Conservation (phyloP, 64 coral and sea anemone genomes). For the Orbicella faveolata region DNA sequence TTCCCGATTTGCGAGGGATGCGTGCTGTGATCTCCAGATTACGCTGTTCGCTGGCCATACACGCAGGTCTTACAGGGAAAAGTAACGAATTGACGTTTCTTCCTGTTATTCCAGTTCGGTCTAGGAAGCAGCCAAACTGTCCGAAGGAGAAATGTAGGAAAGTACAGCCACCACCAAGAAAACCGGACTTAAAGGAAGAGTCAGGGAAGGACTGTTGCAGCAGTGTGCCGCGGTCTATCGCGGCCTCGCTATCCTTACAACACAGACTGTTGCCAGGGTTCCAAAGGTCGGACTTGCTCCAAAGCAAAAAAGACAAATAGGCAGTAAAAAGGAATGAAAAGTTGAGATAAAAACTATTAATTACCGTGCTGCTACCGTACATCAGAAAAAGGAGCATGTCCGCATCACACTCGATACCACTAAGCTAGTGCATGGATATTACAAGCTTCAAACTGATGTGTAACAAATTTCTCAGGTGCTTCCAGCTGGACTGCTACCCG, state of each 20-base stretch:
- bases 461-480: too few relatives aligned
- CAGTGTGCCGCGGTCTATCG: background rate
- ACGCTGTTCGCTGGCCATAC: background rate
- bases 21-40: background rate
- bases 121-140: background rate
- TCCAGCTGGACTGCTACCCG: too few relatives aligned
- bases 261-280: background rate
- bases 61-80: background rate
- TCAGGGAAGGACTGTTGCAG: background rate
- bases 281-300: background rate
- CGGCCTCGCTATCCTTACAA: background rate
- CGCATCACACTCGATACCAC: too few relatives aligned
- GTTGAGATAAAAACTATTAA: background rate
- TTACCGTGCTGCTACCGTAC: background rate
- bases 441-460: too few relatives aligned
- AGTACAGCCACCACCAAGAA: background rate
- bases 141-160: background rate
- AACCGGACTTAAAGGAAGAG: background rate
- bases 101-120: background rate
- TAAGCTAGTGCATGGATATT: too few relatives aligned
- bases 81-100: background rate
- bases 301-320: background rate
- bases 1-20: conserved; percentile 2
- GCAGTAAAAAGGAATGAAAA: background rate
- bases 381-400: too few relatives aligned